Base-by-base conservation (phyloP, 1,140 invertebrate genomes). In the Oreohelix idahoensis region DNA sequence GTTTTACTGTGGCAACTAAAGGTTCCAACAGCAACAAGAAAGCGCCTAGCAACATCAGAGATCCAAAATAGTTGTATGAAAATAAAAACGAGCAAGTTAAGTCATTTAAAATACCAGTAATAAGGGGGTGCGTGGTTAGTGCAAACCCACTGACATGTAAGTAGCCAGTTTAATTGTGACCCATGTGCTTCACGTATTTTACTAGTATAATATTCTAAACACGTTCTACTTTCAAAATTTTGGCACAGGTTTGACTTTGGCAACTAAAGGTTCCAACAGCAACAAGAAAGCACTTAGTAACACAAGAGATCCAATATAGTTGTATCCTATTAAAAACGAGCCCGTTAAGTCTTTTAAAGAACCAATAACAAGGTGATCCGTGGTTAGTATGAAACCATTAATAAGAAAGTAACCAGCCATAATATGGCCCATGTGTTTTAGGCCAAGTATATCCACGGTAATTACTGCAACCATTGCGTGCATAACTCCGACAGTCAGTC, bases 391-490 rank as follows among this genome's bases (percentile, higher is more conserved):
- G 38, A 39, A 23, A 8, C 78, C 78, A 36, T 79, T 79, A 1
- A 79, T 35, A 8, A 79, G 58, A n/a, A 79, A 66, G 58, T 66
- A 79, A 17, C 53, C 78, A 29, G 78, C 32, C 58, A 79, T n/a
- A 5, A 79, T 42, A 23, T 79, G 78, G 15, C 78, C 78, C 36
- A 79, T 79, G 29, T 79, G 26, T 26, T 79, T 36, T 20, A 45
- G 11, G 2, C 78, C 78, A n/a, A 79, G 38, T 1, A 69, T 42
- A 58, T 79, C 78, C 5, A 69, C 78, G 35, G n/a, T 39, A 11
- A 79, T 79, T 5, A 63, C 78, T 23, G 78, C 49, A 0, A 69
- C 1, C 17, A 79, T 42, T n/a, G 58, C 58, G 38, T 79, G 58
- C 35, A 69, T 38, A 8, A 69, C 58, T 20, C 58, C 78, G 29